phyloP scores from a whole-genome alignment of 2,113 vertebrate genomes.

The Onychostoma macrolepis region DNA sequence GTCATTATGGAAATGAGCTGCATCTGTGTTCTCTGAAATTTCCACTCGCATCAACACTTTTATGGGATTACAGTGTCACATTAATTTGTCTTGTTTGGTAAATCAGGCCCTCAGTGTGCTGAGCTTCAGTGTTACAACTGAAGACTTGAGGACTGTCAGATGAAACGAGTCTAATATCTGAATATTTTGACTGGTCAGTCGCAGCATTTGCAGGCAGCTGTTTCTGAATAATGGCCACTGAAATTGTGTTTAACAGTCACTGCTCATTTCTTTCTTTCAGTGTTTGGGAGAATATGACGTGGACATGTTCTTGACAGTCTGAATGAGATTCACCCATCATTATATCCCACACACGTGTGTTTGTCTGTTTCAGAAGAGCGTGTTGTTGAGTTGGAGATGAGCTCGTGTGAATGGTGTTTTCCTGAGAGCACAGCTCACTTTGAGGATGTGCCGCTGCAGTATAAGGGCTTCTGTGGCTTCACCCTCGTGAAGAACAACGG shows the following conservation, averaged over 20 bases:
- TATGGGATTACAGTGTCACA: too few species aligned
- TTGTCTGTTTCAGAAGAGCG: constrained; percentile 72
- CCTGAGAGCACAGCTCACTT: constrained; percentile 79
- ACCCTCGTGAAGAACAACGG: constrained; percentile 80
- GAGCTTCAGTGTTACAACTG: background rate
- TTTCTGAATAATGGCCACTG: background rate
- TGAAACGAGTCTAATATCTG: background rate
- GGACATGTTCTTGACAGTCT: background rate
- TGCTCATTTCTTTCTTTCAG: background rate
- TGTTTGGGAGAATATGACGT: background rate
- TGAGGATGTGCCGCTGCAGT: constrained; percentile 81
- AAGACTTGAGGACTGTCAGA: background rate
- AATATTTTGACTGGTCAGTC: background rate
- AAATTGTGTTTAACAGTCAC: background rate
- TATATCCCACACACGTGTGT: constrained; percentile 37
- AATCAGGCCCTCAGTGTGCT: too few species aligned
- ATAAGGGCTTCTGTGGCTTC: constrained; percentile 85
- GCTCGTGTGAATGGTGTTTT: constrained; percentile 84
- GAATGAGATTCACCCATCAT: background rate
- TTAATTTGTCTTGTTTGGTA: too few species aligned
- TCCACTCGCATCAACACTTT: too few species aligned
- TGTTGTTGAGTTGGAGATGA: constrained; percentile 74
- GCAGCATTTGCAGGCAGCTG: background rate
- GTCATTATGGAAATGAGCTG: background rate
- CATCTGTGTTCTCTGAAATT: background rate